Conservation (phyloP, 2,888 invertebrate genomes). For the Mesochorus sp. region DNA sequence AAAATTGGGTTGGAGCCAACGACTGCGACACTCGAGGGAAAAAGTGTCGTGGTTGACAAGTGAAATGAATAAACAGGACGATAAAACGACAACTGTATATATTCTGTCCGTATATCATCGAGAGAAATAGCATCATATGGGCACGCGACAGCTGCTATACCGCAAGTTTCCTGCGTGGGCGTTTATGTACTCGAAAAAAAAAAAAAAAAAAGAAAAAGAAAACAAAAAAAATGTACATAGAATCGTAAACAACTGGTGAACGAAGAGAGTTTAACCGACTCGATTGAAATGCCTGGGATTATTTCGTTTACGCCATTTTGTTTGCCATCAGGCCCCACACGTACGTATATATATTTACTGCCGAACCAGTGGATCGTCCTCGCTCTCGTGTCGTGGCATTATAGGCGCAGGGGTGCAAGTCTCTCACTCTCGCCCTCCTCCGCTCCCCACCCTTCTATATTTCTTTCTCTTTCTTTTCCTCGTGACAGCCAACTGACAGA, state of each 20-base stretch:
- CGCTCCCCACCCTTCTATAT: too few relatives aligned
- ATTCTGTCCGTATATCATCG: background rate
- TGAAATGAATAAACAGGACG: slow-evolving; percentile 38
- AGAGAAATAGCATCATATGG: slow-evolving; percentile 5
- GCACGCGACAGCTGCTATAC: slow-evolving; percentile 57
- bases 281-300: background rate
- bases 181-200: too few relatives aligned
- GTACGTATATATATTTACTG: background rate
- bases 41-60: slow-evolving; percentile 33
- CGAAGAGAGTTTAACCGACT: background rate
- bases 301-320: background rate
- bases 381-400: slow-evolving; percentile 22
- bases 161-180: slow-evolving; percentile 10
- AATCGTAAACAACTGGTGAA: background rate
- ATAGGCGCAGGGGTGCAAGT: slow-evolving; percentile 54
- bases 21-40: background rate
- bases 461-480: too few relatives aligned
- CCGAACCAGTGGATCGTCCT: slow-evolving; percentile 40
- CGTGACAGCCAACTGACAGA: slow-evolving; percentile 72
- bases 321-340: background rate
- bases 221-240: background rate
- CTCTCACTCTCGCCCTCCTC: too few relatives aligned
- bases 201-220: background rate
- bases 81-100: background rate
- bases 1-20: slow-evolving; percentile 22